Percentiles rank a stretch among this genome's conserved stretches.
Conservation (phyloP, 2,888 invertebrate species). For the Lasiommata megera region DNA sequence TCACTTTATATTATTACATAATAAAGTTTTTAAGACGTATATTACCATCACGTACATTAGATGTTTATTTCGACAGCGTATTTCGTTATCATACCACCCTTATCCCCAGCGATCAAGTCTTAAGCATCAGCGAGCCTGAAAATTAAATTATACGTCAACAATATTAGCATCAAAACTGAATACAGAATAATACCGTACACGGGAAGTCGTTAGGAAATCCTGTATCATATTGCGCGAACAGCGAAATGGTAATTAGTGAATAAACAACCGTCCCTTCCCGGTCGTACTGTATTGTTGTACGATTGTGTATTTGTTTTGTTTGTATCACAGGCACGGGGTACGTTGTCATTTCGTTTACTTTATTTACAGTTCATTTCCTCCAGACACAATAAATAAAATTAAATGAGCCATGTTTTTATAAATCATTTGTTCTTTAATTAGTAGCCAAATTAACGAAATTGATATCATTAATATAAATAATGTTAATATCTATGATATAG, state of each 20-base stretch:
- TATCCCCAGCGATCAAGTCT: slow-evolving; percentile 2
- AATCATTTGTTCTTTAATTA: too few species aligned
- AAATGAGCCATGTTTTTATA: too few species aligned
- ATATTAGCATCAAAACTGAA: slow-evolving; percentile 24
- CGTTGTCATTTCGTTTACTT: neutral
- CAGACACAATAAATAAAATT: neutral
- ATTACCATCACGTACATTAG: too few species aligned
- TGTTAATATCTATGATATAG: too few species aligned
- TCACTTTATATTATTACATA: too few species aligned
- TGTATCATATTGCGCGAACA: slow-evolving; percentile 50
- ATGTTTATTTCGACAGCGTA: neutral
- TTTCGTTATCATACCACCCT: neutral
- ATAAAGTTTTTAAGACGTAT: too few species aligned
- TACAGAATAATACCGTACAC: slow-evolving; percentile 27
- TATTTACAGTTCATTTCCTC: slow-evolving; percentile 4
- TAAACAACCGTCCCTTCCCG: slow-evolving; percentile 45
- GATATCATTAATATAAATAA: too few species aligned
- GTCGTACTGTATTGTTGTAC: slow-evolving; percentile 29
- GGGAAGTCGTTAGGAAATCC: slow-evolving; percentile 55
- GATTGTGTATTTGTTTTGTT: slow-evolving; percentile 49
- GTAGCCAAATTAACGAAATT: too few species aligned
- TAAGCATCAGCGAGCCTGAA: slow-evolving; percentile 5
- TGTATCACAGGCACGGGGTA: slow-evolving; percentile 35
- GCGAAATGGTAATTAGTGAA: slow-evolving; percentile 64
- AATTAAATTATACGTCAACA: slow-evolving; percentile 16